Percentiles rank a stretch among this genome's conserved stretches.
These are phyloP conservation scores for Eleutherodactylus coqui DNA, from an alignment of 2,797 vertebrate species.

Conservation along the genomic window DNA sequence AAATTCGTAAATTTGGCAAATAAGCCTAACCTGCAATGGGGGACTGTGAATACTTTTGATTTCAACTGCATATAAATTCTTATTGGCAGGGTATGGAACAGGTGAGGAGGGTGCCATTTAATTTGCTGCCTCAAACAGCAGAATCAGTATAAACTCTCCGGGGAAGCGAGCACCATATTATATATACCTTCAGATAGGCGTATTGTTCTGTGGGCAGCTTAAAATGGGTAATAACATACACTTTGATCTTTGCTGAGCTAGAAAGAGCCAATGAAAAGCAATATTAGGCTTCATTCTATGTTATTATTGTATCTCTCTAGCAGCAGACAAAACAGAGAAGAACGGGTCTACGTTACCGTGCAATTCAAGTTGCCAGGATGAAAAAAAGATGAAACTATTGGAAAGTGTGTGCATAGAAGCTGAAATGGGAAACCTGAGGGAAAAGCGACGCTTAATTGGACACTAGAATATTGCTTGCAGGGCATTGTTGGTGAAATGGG, in stretches of 20 bases:
- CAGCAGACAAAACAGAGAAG: conserved; percentile 31
- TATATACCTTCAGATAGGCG: conserved; percentile 10
- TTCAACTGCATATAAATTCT: conserved; percentile 6
- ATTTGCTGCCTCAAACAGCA: neutral
- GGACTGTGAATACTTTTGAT: too few relatives aligned
- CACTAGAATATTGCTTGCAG: conserved; percentile 15
- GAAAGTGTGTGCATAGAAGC: conserved; percentile 24
- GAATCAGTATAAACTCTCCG: neutral
- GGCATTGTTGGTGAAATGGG: neutral
- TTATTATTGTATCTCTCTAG: conserved; percentile 25
- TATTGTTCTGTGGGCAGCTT: conserved; percentile 10
- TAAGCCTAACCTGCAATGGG: too few relatives aligned
- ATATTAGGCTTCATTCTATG: conserved; percentile 25
- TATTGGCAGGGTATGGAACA: neutral
- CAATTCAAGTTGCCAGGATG: conserved; percentile 38
- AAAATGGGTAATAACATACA: conserved; percentile 12
- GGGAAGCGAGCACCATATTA: conserved; percentile 10
- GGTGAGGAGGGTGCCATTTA: conserved; percentile 1
- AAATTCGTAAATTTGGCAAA: too few relatives aligned
- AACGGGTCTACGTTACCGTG: conserved; percentile 26
- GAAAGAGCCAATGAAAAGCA: conserved; percentile 1
- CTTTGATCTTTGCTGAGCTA: conserved; percentile 16
- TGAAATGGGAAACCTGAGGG: conserved; percentile 44
- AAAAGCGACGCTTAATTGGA: conserved; percentile 41
- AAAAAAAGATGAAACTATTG: conserved; percentile 42